Evolutionary conservation across 2,113 vertebrate genomes (phyloP).

Genomic region (Lanius collurio): DNA sequence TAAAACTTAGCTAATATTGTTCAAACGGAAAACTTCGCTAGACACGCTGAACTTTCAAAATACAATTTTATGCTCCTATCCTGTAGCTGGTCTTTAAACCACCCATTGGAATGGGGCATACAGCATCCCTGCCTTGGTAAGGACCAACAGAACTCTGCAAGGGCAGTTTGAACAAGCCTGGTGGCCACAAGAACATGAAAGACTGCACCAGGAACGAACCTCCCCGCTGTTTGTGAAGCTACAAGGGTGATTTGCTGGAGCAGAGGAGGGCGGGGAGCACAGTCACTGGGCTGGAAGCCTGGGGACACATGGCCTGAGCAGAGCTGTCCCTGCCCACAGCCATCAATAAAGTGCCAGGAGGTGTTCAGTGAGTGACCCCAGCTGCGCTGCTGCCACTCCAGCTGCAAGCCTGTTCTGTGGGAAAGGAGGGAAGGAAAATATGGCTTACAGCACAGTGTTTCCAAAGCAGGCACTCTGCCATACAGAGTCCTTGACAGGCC

Average conservation of each 20-base stretch:
- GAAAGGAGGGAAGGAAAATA: background rate
- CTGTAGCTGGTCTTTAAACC: background rate
- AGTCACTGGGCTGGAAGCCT: background rate
- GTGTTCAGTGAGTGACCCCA: background rate
- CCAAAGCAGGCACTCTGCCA: background rate
- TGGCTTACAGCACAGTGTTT: fast-evolving
- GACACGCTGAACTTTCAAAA: background rate
- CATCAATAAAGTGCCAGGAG: background rate
- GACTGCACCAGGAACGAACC: fast-evolving
- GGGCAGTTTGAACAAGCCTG: background rate
- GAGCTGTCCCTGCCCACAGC: background rate
- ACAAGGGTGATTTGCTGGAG: background rate
- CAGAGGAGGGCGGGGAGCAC: background rate
- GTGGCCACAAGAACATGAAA: background rate
- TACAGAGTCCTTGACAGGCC: background rate
- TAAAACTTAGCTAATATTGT: background rate
- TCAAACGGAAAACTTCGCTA: background rate
- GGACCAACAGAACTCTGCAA: background rate
- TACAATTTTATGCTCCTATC: background rate
- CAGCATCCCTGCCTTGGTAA: fast-evolving
- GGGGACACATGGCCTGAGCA: background rate
- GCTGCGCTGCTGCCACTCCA: background rate
- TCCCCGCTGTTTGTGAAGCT: background rate
- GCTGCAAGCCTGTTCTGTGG: background rate
- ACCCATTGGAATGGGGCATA: fast-evolving